Percentiles rank a stretch among this genome's conserved stretches.
phyloP scores from a whole-genome alignment of 2,888 invertebrate genomes.

The Ectemnius lituratus region DNA sequence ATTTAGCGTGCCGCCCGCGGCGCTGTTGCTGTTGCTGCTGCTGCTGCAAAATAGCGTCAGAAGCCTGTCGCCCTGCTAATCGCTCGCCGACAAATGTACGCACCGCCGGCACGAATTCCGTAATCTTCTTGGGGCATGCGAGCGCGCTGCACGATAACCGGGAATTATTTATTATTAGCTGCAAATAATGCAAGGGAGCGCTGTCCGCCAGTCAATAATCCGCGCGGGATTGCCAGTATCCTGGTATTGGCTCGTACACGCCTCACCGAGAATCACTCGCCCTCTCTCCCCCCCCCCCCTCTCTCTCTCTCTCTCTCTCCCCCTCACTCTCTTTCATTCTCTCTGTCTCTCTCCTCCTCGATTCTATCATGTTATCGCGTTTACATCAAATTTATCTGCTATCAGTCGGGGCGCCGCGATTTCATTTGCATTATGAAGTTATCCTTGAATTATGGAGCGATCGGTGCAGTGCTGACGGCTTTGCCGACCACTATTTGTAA shows the following conservation, averaged over 20 bases:
- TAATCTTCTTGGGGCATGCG: conserved; percentile 1
- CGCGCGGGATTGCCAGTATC: not conserved
- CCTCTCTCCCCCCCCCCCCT: not conserved
- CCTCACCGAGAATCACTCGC: no score
- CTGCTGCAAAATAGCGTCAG: no score
- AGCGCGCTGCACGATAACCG: not conserved
- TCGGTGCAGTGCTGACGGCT: no score
- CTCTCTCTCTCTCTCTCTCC: not conserved
- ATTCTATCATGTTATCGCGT: not conserved
- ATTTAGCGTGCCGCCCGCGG: no score
- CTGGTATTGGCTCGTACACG: not conserved
- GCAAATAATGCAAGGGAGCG: not conserved
- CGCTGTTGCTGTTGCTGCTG: no score
- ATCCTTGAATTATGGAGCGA: not conserved
- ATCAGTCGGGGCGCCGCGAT: not conserved
- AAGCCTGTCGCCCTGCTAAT: no score
- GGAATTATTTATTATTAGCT: conserved; percentile 5
- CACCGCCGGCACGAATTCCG: not conserved
- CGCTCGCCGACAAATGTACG: no score
- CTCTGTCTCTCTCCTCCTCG: not conserved
- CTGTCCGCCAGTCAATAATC: not conserved
- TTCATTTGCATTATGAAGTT: not conserved
- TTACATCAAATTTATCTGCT: conserved; percentile 1
- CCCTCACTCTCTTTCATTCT: not conserved
- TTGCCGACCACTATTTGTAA: no score